These are phyloP conservation scores for Oryctes rhinoceros DNA, from an alignment of 1,140 invertebrate species.

Conservation along the genomic window DNA sequence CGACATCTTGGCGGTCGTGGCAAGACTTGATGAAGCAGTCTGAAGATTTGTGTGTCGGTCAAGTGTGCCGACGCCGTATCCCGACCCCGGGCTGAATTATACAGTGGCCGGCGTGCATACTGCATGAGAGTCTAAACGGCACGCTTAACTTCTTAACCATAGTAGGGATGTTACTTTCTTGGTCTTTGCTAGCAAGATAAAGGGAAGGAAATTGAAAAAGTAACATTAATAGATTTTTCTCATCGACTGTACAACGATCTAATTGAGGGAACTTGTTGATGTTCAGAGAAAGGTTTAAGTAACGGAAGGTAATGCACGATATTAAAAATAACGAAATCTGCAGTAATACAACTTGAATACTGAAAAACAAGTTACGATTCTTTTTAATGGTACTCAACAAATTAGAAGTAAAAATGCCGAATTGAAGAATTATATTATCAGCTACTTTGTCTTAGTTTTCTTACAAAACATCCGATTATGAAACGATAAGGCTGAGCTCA, in stretches of 20 bases:
- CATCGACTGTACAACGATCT: neutral
- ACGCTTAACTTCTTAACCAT: conserved; percentile 53
- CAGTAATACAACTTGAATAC: too few species aligned
- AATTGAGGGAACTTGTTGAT: neutral
- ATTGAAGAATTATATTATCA: too few species aligned
- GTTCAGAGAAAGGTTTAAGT: neutral
- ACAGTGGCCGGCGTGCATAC: conserved; percentile 54
- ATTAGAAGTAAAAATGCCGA: too few species aligned
- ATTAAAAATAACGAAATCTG: too few species aligned
- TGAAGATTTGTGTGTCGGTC: conserved; percentile 60
- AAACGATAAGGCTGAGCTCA: too few species aligned
- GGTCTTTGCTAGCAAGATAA: neutral
- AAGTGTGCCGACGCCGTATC: conserved; percentile 58
- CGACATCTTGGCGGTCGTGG: conserved; percentile 35
- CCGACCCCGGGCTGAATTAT: conserved; percentile 56
- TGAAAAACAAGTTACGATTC: too few species aligned
- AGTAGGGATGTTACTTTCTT: neutral
- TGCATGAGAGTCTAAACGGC: conserved; percentile 58
- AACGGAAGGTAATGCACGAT: too few species aligned
- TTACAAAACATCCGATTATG: too few species aligned
- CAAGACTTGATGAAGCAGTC: conserved; percentile 39
- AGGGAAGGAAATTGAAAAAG: neutral
- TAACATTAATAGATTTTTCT: too few species aligned
- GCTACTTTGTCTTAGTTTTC: too few species aligned
- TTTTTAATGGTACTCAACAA: too few species aligned